These are phyloP conservation scores for Sesamia nonagrioides DNA, from an alignment of 1,140 invertebrate species.

Conservation along the genomic window DNA sequence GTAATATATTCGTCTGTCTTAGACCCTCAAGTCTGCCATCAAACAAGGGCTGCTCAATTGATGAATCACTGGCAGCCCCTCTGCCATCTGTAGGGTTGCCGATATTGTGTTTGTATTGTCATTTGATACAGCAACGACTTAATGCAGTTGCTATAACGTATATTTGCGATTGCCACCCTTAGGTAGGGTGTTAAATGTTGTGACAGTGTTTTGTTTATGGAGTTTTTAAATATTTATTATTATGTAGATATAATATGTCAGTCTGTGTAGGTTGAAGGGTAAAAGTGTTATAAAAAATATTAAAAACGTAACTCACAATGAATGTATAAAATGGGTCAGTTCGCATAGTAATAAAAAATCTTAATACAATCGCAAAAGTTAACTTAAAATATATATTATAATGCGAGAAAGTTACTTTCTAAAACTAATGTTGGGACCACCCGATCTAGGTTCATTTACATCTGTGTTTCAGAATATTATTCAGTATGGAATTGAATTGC, in stretches of 20 bases:
- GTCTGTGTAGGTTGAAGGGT: no score
- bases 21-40: constrained; percentile 43
- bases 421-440: no score
- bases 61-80: constrained; percentile 55
- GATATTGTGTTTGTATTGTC: constrained; percentile 55
- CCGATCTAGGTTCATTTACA: no score
- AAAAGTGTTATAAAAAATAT: no score
- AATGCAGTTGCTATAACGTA: constrained; percentile 50
- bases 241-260: background rate
- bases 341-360: no score
- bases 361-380: no score
- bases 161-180: constrained; percentile 36
- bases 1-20: constrained; percentile 15
- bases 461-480: no score
- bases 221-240: background rate
- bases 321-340: no score
- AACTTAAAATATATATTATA: no score
- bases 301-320: no score
- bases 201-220: background rate
- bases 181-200: background rate
- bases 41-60: constrained; percentile 50
- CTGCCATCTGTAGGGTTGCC: constrained; percentile 15
- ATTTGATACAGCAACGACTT: constrained; percentile 54
- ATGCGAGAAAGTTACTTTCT: no score
- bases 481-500: no score